Evolutionary conservation across 2,797 vertebrate genomes (phyloP).

Genomic region (Micromesistius poutassou): DNA sequence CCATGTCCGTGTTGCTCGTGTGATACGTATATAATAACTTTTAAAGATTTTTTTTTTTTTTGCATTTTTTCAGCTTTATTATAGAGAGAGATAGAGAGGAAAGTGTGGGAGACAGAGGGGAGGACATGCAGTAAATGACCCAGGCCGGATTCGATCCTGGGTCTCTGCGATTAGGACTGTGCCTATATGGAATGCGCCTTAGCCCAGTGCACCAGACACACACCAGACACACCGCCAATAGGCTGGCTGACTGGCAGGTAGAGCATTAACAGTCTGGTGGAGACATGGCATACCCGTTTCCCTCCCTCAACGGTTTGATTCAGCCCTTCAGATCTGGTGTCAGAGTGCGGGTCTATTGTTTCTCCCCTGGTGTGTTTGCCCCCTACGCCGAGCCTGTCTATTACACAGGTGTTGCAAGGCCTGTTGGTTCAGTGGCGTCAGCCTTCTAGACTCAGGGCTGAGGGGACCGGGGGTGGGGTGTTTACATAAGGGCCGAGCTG

Average conservation of each 20-base stretch:
- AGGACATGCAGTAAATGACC: no score
- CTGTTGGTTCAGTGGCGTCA: not conserved
- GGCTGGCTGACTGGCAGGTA: not conserved
- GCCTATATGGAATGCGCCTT: no score
- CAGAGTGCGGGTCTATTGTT: not conserved
- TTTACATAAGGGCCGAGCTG: conserved; percentile 29
- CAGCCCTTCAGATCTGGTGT: not conserved
- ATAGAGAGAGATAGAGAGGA: no score
- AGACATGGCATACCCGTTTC: not conserved
- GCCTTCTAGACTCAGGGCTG: not conserved
- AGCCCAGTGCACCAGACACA: no score
- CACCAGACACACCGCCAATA: no score
- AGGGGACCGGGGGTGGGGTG: conserved; percentile 26
- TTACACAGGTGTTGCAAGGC: not conserved
- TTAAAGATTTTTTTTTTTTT: no score
- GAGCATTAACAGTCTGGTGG: not conserved
- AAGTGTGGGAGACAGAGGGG: no score
- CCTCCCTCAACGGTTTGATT: not conserved
- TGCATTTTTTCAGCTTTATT: no score
- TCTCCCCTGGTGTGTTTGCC: not conserved
- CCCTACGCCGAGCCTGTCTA: not conserved
- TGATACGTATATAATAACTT: not conserved
- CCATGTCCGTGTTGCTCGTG: not conserved
- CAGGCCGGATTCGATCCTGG: no score
- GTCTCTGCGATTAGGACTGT: no score